phyloP scores from a whole-genome alignment of 1,140 invertebrate species.

The Hyles euphorbiae region DNA sequence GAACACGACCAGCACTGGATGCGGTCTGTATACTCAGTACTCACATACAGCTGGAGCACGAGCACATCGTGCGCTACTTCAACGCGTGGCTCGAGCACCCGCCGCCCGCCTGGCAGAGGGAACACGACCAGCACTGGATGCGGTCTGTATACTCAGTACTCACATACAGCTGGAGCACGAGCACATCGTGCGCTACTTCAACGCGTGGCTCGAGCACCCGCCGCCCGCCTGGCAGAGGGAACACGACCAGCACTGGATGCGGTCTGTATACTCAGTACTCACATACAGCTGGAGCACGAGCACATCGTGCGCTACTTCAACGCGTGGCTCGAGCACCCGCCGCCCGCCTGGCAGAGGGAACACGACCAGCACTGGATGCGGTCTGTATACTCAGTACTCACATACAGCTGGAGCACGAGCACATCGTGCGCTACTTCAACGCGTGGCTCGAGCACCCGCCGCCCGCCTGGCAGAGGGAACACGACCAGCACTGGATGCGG shows the following conservation, averaged over 20 bases:
- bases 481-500: too few species aligned
- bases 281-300: too few species aligned
- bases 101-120: constrained; percentile 90
- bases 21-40: not conserved
- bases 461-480: too few species aligned
- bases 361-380: too few species aligned
- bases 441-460: too few species aligned
- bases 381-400: too few species aligned
- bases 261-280: too few species aligned
- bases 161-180: constrained; percentile 89
- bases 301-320: too few species aligned
- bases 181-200: constrained; percentile 91
- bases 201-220: not conserved
- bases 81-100: constrained; percentile 96
- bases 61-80: constrained; percentile 96
- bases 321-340: too few species aligned
- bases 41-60: constrained; percentile 88
- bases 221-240: constrained; percentile 77
- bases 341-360: too few species aligned
- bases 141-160: constrained; percentile 34
- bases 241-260: not conserved
- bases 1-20: not conserved
- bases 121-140: constrained; percentile 82
- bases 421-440: too few species aligned
- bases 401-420: too few species aligned